Base-by-base conservation (phyloP, 2,113 vertebrate genomes). In the Epinephelus cyanopodus region DNA sequence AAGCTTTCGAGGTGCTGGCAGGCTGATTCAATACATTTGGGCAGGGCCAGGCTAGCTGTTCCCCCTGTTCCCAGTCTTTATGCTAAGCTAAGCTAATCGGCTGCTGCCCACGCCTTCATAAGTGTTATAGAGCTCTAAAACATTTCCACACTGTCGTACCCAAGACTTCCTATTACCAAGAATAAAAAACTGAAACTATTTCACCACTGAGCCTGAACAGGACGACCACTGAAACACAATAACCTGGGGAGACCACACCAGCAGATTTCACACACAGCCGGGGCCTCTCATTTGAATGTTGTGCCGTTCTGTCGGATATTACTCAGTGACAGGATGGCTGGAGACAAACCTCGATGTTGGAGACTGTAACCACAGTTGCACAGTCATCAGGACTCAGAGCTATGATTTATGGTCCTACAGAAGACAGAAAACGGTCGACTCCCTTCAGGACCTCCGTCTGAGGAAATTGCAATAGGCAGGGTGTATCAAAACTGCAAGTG, bases 361-460 rank as follows among this genome's bases (percentile, higher is more conserved):
- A 87, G 84, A 54, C 57, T 3, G 33, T 79, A 75, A 92, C 90
- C 89, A 90, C 91, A 89, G 89, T 88, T 94, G 93, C 94, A 94
- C 82, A 91, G 93, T 95, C 92, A 95, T 93, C 90, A 88, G 86
- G 90, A 88, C 84, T 86, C 74, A 11, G 56, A 23, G 57, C 58
- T 67, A 79, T 83, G 90, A 95, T 94, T 94, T 92, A 94, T 84
- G 90, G 73, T 42, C 74, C 25, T 42, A 56, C 74, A 81, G 82
- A 74, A 81, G 92, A 93, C 87, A 89, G 92, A 89, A 93, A 95
- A 94, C 93, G 84, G 93, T 93, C 57, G 48, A 68, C 75, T 86
- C 72, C 88, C 83, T 64, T 84, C 85, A 78, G 58, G 87, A 92
- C 86, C 82, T 78, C 89, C 84, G 71, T 79, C 72, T 74, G 88